Evolutionary conservation across 2,888 invertebrate genomes (phyloP).

Genomic region (Lycia hirtaria): DNA sequence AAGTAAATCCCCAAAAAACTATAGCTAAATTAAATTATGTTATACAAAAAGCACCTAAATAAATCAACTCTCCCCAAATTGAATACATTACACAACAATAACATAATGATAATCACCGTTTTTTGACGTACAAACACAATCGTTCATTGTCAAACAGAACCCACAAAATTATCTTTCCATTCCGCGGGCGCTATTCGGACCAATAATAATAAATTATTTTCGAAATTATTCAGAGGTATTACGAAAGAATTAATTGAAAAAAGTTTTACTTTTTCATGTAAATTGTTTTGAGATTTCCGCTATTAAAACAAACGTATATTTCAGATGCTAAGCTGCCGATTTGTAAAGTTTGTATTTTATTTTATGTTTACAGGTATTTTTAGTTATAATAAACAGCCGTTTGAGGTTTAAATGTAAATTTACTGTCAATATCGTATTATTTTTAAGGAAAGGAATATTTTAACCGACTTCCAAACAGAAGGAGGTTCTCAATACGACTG

Average conservation of each 20-base stretch:
- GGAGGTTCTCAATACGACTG: too few relatives aligned
- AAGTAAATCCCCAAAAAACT: too few relatives aligned
- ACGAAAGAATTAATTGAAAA: constrained; percentile 16
- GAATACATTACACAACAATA: background rate
- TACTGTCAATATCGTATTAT: background rate
- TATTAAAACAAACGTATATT: background rate
- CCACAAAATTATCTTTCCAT: constrained; percentile 6
- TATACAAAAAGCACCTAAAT: background rate
- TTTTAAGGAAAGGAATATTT: too few relatives aligned
- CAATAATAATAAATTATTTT: constrained; percentile 25
- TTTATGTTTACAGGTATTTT: too few relatives aligned
- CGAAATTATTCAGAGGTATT: constrained; percentile 21
- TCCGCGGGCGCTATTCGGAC: constrained; percentile 16
- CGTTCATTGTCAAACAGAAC: constrained; percentile 9
- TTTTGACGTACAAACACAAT: background rate
- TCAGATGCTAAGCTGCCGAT: background rate
- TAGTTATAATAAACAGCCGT: too few relatives aligned
- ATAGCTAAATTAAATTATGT: too few relatives aligned
- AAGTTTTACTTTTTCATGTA: constrained; percentile 4
- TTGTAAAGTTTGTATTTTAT: too few relatives aligned
- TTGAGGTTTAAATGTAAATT: too few relatives aligned
- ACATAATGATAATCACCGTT: background rate
- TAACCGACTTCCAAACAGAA: too few relatives aligned
- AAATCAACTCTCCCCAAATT: background rate
- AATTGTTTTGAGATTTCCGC: constrained; percentile 20